phyloP scores from a whole-genome alignment of 2,113 vertebrate genomes.

The Megaceryle maxima region DNA sequence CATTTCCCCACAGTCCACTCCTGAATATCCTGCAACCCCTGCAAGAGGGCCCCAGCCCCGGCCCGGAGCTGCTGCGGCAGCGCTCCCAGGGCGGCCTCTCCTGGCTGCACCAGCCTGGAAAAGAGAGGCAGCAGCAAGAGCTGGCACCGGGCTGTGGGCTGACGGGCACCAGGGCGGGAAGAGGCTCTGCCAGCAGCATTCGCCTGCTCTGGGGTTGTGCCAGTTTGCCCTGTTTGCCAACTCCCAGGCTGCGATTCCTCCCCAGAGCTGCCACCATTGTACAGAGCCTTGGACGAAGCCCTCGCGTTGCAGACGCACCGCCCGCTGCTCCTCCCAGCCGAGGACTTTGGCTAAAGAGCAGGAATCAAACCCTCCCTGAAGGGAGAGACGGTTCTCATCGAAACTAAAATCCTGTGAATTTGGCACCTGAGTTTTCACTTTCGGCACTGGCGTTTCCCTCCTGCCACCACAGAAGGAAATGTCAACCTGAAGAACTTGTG shows the following conservation, averaged over 20 bases:
- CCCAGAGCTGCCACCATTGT: not conserved
- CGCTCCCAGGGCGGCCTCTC: not conserved
- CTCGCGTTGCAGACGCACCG: not conserved
- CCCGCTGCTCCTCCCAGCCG: not conserved
- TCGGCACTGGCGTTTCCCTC: not conserved
- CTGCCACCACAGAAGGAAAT: fast-evolving
- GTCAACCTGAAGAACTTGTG: not conserved
- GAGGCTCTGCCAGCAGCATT: not conserved
- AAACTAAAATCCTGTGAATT: not conserved
- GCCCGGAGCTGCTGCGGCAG: not conserved
- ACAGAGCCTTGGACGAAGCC: too few species aligned
- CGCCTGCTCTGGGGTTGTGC: fast-evolving
- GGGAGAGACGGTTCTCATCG: fast-evolving
- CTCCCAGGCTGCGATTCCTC: not conserved
- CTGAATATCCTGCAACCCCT: not conserved
- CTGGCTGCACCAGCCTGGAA: not conserved
- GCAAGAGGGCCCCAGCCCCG: too few species aligned
- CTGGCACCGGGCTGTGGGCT: fast-evolving
- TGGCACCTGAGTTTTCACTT: not conserved
- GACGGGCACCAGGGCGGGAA: not conserved
- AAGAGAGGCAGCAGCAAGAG: not conserved
- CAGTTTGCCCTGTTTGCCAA: not conserved
- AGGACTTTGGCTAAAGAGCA: not conserved
- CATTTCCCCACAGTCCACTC: not conserved
- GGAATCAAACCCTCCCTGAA: not conserved